Percentiles rank a stretch among this genome's conserved stretches.
Conservation (phyloP, 2,888 invertebrate species). For the Torymus texanus region DNA sequence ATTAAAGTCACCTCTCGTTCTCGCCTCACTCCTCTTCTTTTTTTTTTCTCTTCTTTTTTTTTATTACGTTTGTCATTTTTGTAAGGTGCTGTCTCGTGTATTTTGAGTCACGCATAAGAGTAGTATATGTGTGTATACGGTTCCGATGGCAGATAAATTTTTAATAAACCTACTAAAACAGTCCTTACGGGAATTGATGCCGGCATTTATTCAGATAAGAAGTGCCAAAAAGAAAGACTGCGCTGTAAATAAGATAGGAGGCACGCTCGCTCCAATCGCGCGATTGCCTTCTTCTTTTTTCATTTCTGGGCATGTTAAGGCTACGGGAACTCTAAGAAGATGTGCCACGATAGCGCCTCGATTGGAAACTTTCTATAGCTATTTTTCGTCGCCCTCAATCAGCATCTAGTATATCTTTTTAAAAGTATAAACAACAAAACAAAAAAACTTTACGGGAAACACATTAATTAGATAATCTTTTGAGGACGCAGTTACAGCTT, state of each 20-base stretch:
- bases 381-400: no score
- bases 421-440: no score
- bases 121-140: not conserved
- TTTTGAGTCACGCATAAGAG: conserved; percentile 3
- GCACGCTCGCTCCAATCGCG: conserved; percentile 3
- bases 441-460: no score
- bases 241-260: conserved; percentile 51
- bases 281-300: conserved; percentile 8
- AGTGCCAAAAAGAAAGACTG: conserved; percentile 52
- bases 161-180: conserved; percentile 48
- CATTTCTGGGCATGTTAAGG: not conserved
- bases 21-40: conserved; percentile 11
- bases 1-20: conserved; percentile 47
- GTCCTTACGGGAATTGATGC: conserved; percentile 45
- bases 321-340: not conserved
- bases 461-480: conserved; percentile 5
- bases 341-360: not conserved
- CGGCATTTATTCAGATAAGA: conserved; percentile 47
- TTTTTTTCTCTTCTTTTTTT: not conserved
- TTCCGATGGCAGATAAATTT: conserved; percentile 44
- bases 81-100: not conserved
- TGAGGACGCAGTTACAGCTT: conserved; percentile 1
- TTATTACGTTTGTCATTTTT: not conserved
- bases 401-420: no score
- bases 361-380: conserved; percentile 19